Base-by-base conservation (phyloP, 1,140 invertebrate species). In the Drosophila serrata region DNA sequence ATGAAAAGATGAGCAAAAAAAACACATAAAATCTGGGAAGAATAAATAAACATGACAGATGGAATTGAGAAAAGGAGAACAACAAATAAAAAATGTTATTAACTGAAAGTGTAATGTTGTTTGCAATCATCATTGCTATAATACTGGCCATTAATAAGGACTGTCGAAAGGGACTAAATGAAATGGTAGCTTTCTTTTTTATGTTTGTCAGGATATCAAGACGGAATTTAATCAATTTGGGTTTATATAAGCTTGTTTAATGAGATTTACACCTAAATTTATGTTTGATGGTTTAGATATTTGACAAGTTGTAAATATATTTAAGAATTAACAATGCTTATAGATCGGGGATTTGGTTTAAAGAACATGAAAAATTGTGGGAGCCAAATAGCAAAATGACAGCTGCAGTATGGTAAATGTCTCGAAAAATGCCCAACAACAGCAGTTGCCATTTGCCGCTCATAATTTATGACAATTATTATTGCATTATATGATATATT, bases 391-490 rank as follows among this genome's bases (percentile, higher is more conserved):
- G 22, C 19, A 27, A 78, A 70, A 12, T 48, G 79, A 40, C 82
- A 86, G 79, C 69, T 87, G 82, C 82, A 79, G 69, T 35, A 63
- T 62, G 63, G 63, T 45, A 61, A 86, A 69, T 73, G 58, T 60
- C 17, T 31, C 39, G 33, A 74, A 75, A 51, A 39, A 45, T 57
- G 49, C 27, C 49, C 12, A 29, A 29, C 43, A 56, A 35, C 55
- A 56, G 42, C 73, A 68, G 56, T 63, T 82, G 65, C 72, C 75
- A 72, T 65, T 74, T 59, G 64, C 55, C 57, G 72, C 60, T 67
- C 69, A 87, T 84, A 63, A 87, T 84, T 87, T 87, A 87, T 87
- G 84, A 88, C 80, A 87, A 76, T 76, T 87, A 87, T 79, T 77
- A 88, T 82, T 64, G 49, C 55, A 57, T 62, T 65, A 49, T 45